Percentiles rank a stretch among this genome's conserved stretches.
Conservation (phyloP, 2,113 vertebrate genomes). For the Lepidothrix coronata region DNA sequence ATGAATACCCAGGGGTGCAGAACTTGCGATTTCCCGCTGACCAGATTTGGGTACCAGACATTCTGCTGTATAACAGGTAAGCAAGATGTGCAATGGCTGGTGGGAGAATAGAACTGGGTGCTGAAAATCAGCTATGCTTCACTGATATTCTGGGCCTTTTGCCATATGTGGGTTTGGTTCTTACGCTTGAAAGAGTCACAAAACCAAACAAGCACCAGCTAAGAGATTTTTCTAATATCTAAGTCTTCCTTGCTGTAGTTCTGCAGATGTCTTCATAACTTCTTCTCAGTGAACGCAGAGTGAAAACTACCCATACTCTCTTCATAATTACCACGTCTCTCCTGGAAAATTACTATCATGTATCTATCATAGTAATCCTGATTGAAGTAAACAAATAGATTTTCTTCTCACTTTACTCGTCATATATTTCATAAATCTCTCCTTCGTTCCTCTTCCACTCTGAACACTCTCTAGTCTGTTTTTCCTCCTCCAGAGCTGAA, state of each 20-base stretch:
- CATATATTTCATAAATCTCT: neutral
- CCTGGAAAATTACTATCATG: neutral
- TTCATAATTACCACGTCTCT: neutral
- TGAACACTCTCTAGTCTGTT: neutral
- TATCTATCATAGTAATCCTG: neutral
- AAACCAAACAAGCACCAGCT: neutral
- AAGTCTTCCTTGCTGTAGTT: neutral
- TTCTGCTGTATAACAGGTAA: conserved; percentile 93
- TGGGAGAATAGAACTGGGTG: neutral
- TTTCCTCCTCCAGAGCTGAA: neutral
- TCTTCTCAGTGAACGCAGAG: neutral
- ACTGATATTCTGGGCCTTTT: neutral
- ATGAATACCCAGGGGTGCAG: conserved; percentile 83
- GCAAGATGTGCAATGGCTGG: rapidly evolving
- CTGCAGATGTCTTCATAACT: neutral
- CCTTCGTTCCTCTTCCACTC: neutral
- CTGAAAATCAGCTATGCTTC: neutral
- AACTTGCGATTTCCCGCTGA: conserved; percentile 85
- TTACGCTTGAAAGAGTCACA: neutral
- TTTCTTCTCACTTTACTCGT: neutral
- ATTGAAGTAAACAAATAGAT: neutral
- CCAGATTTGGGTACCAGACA: conserved; percentile 89
- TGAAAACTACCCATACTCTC: neutral
- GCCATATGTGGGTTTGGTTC: neutral
- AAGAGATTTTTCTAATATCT: neutral